phyloP scores from a whole-genome alignment of 37 sponge, comb jelly and placozoan species.

The Hexactinellida sp. region DNA sequence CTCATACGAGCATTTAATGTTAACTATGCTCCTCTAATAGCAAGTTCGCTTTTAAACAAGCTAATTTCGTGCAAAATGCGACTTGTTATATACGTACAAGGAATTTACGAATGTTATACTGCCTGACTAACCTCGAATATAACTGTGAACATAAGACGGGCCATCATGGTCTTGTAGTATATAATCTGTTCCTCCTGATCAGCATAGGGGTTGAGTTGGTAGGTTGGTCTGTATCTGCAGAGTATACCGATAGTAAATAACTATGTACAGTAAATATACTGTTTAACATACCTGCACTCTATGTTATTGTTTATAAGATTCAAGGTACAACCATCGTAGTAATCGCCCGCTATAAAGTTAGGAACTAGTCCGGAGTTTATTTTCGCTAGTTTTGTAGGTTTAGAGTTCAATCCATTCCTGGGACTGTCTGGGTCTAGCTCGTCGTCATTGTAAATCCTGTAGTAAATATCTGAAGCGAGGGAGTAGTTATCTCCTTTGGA shows the following conservation, averaged over 20 bases:
- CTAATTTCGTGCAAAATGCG: too few relatives aligned
- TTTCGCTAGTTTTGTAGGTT: neutral
- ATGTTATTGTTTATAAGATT: neutral
- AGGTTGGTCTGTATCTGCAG: neutral
- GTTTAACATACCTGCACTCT: neutral
- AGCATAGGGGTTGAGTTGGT: neutral
- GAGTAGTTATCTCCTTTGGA: neutral
- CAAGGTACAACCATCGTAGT: neutral
- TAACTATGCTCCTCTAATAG: too few relatives aligned
- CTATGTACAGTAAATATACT: neutral
- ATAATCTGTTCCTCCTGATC: neutral
- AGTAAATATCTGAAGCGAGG: neutral
- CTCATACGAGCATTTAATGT: too few relatives aligned
- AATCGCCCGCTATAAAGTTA: neutral
- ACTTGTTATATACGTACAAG: neutral
- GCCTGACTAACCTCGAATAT: neutral
- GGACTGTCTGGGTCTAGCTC: neutral
- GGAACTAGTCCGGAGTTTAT: neutral
- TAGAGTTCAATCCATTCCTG: neutral
- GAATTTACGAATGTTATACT: neutral
- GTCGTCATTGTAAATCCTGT: neutral
- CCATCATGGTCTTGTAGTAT: neutral
- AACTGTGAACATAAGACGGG: conserved; percentile 3
- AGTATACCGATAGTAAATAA: neutral
- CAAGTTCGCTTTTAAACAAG: too few relatives aligned